Evolutionary conservation across 2,797 vertebrate species (phyloP).

Genomic region (Argyrosomus regius): DNA sequence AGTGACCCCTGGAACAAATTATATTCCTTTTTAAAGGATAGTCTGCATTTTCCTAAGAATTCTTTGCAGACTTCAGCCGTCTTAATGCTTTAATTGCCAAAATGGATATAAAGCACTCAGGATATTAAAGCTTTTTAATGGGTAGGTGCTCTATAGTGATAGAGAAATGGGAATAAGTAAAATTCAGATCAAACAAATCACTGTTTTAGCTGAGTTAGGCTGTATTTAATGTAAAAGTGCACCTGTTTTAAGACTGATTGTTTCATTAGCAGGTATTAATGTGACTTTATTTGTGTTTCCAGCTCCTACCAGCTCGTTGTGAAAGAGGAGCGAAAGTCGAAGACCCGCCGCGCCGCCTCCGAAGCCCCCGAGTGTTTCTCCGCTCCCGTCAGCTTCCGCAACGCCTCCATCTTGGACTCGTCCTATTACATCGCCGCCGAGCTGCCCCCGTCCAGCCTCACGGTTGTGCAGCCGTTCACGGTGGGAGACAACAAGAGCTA

Average conservation of each 20-base stretch:
- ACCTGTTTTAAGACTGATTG: too few relatives aligned
- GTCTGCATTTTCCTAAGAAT: conserved; percentile 7
- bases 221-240: background rate
- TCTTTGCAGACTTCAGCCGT: conserved; percentile 3
- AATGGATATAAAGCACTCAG: conserved; percentile 36
- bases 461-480: conserved; percentile 92
- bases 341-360: conserved; percentile 91
- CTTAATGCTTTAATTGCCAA: conserved; percentile 22
- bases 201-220: background rate
- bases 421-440: conserved; percentile 95
- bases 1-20: conserved; percentile 21
- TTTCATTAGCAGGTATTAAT: background rate
- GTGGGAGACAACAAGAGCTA: conserved; percentile 98
- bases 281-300: background rate
- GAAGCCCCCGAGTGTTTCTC: conserved; percentile 92
- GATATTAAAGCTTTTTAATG: conserved; percentile 9
- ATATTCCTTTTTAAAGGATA: conserved; percentile 3
- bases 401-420: conserved; percentile 91
- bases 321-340: conserved; percentile 93
- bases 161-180: background rate
- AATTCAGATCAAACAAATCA: background rate
- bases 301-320: conserved; percentile 98
- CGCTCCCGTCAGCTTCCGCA: conserved; percentile 92
- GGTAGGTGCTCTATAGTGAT: background rate
- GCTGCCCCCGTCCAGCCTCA: conserved; percentile 91